phyloP scores from a whole-genome alignment of 2,113 vertebrate genomes.

The Corythornis madagascariensis region DNA sequence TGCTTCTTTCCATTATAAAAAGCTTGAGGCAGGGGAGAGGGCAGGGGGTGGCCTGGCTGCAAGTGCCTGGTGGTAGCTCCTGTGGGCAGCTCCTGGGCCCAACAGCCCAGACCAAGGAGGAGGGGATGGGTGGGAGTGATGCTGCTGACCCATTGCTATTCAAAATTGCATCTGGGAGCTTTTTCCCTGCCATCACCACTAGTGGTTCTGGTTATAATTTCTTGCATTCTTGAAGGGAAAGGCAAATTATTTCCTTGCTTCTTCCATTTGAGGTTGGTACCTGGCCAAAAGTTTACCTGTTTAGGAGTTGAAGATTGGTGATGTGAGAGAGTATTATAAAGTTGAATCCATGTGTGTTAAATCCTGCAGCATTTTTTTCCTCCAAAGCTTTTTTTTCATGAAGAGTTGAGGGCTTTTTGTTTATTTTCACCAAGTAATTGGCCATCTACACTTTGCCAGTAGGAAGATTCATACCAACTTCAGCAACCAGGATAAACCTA shows the following conservation, averaged over 20 bases:
- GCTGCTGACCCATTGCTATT: background rate
- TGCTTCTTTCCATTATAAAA: background rate
- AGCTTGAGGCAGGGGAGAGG: background rate
- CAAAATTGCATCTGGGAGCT: background rate
- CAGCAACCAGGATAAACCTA: background rate
- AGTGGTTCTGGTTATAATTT: background rate
- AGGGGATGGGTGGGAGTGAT: background rate
- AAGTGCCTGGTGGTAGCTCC: background rate
- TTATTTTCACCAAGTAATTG: background rate
- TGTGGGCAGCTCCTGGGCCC: rapidly evolving
- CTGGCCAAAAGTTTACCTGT: background rate
- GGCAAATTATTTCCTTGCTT: constrained; percentile 31
- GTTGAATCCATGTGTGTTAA: background rate
- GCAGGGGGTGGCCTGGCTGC: background rate
- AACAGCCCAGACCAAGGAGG: background rate
- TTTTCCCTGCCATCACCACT: background rate
- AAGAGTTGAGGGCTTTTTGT: background rate
- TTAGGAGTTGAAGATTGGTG: background rate
- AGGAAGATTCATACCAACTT: background rate
- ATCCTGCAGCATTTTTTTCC: background rate
- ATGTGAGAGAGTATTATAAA: background rate
- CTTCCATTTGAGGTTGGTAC: background rate
- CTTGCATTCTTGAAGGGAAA: background rate
- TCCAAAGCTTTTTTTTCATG: background rate
- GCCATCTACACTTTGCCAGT: background rate